Evolutionary conservation across 2,113 vertebrate species (phyloP).

Genomic region (Prionailurus bengalensis): DNA sequence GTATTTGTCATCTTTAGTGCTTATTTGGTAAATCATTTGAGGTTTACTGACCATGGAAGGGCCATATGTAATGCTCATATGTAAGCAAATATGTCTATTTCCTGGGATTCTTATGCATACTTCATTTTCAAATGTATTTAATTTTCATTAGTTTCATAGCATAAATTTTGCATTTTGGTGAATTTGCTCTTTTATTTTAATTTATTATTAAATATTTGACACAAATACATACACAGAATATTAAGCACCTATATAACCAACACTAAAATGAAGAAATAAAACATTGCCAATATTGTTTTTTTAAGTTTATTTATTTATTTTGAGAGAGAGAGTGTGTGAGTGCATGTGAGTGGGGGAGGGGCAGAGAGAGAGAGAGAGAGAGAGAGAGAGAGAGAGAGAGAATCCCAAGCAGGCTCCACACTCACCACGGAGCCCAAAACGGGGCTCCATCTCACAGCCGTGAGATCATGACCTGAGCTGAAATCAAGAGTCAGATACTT

Average conservation of each 20-base stretch:
- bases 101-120: background rate
- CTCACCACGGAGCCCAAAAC: background rate
- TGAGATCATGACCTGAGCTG: background rate
- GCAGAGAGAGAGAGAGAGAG: background rate
- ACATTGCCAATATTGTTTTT: background rate
- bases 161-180: background rate
- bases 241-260: background rate
- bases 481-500: background rate
- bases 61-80: background rate
- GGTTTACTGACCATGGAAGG: background rate
- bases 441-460: background rate
- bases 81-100: background rate
- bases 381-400: background rate
- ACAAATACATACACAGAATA: background rate
- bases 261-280: background rate
- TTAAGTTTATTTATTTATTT: background rate
- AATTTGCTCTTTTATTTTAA: background rate
- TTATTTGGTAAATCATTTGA: background rate
- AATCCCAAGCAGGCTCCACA: background rate
- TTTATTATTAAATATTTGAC: background rate
- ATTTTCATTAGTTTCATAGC: background rate
- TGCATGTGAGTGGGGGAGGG: background rate
- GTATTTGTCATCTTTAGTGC: background rate
- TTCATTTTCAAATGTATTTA: background rate
- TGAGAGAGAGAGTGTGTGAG: background rate